Conservation (phyloP, 2,113 vertebrate species). For the Pelecanus crispus region DNA sequence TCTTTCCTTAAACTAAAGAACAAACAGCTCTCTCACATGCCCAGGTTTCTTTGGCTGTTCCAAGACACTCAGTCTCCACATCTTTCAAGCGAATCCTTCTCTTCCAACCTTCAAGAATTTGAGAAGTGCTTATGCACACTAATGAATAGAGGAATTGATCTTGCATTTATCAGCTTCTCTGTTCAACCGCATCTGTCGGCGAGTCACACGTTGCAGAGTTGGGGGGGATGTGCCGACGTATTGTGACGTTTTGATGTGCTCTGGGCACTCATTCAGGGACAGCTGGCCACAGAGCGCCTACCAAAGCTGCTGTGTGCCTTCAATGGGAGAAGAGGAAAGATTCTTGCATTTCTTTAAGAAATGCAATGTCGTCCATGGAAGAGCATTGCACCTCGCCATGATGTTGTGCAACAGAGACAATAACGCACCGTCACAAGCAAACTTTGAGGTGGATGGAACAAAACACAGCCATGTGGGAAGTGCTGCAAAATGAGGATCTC, state of each 20-base stretch:
- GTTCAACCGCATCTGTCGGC: not conserved
- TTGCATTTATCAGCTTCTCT: not conserved
- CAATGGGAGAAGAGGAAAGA: not conserved
- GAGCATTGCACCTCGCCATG: not conserved
- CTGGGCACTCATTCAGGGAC: not conserved
- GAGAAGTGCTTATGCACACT: not conserved
- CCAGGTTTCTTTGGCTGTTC: not conserved
- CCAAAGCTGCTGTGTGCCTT: not conserved
- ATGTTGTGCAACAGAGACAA: fast-evolving
- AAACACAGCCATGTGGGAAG: fast-evolving
- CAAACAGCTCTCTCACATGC: not conserved
- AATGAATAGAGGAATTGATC: not conserved
- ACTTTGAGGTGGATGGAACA: not conserved
- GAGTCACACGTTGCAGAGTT: not conserved
- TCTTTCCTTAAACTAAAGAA: not conserved
- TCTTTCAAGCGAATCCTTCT: not conserved
- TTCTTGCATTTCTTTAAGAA: not conserved
- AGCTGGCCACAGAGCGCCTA: not conserved
- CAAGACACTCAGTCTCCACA: not conserved
- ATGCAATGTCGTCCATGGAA: fast-evolving
- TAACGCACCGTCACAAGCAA: not conserved
- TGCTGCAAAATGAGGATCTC: not conserved
- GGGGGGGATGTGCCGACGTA: not conserved
- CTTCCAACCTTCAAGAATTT: not conserved
- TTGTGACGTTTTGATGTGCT: not conserved